Conservation (phyloP, 2,797 vertebrate genomes). For the Zenarchopterus dispar region DNA sequence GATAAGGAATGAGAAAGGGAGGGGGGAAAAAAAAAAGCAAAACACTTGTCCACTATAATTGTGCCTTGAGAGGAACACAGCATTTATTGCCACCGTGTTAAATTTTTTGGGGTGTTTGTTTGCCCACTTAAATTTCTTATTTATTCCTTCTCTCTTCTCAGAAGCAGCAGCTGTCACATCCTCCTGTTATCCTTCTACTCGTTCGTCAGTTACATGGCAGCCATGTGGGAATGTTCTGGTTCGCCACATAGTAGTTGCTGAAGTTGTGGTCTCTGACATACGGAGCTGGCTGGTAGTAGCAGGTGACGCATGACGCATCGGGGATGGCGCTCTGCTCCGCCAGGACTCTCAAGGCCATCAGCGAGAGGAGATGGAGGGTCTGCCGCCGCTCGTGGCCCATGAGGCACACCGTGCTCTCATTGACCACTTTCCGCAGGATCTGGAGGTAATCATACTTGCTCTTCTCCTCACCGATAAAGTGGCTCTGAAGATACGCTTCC, state of each 20-base stretch:
- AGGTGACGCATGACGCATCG: slow-evolving; percentile 92
- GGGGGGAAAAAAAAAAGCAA: slow-evolving; percentile 43
- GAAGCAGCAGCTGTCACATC: slow-evolving; percentile 36
- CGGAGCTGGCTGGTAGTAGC: slow-evolving; percentile 93
- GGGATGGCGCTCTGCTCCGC: slow-evolving; percentile 95
- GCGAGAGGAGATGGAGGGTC: slow-evolving; percentile 94
- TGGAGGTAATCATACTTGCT: slow-evolving; percentile 98
- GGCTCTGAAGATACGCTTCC: slow-evolving; percentile 97
- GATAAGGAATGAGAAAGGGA: slow-evolving; percentile 74
- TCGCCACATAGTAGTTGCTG: slow-evolving; percentile 96
- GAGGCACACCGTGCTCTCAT: slow-evolving; percentile 97
- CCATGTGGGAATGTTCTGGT: slow-evolving; percentile 95
- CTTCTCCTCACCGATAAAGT: slow-evolving; percentile 94
- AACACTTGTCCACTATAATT: slow-evolving; percentile 71
- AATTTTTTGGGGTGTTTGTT: slow-evolving; percentile 27
- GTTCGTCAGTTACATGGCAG: slow-evolving; percentile 92
- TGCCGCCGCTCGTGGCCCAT: slow-evolving; percentile 97
- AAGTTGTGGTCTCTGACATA: slow-evolving; percentile 96
- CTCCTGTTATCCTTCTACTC: neutral
- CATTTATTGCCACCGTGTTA: slow-evolving; percentile 58
- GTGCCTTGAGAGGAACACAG: slow-evolving; percentile 70
- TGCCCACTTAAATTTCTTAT: neutral
- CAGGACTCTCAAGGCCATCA: slow-evolving; percentile 91
- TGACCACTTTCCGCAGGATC: slow-evolving; percentile 93
- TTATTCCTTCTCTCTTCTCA: slow-evolving; percentile 36